Conservation (phyloP, 2,113 vertebrate species). For the Nipponia nippon region DNA sequence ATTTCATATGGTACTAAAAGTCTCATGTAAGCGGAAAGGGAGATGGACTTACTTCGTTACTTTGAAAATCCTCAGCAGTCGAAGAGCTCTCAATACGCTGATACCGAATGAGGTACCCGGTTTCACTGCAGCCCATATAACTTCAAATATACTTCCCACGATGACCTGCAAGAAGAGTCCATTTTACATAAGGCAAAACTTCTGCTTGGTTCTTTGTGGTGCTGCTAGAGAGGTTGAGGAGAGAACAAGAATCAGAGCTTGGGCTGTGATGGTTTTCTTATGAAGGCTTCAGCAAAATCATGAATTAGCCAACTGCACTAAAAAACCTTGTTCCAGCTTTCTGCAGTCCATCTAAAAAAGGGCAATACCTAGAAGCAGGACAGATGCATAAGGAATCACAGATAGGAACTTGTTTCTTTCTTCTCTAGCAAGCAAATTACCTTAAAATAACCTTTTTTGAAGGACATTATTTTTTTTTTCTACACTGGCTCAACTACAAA, state of each 20-base stretch:
- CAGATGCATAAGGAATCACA: accelerated
- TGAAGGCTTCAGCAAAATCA: neutral
- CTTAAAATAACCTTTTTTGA: neutral
- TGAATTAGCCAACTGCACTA: neutral
- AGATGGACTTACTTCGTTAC: slow-evolving; percentile 88
- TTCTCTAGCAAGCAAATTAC: neutral
- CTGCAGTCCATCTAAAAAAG: neutral
- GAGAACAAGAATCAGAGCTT: neutral
- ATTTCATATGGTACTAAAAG: accelerated
- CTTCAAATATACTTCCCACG: slow-evolving; percentile 95
- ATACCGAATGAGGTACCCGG: slow-evolving; percentile 94
- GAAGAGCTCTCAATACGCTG: slow-evolving; percentile 89
- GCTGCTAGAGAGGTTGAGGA: neutral
- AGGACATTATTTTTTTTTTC: neutral
- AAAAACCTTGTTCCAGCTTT: neutral
- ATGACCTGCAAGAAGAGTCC: slow-evolving; percentile 80
- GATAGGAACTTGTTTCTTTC: neutral
- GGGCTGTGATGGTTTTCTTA: neutral
- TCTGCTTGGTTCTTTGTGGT: neutral
- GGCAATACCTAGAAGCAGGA: neutral
- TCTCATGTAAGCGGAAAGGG: accelerated
- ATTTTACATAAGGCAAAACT: neutral
- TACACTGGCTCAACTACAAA: neutral
- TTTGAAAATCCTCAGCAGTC: slow-evolving; percentile 93
- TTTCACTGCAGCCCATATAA: slow-evolving; percentile 93